Base-by-base conservation (phyloP, 30 jellyfish, hydroid and myxozoan genomes). In the Morbakka virulenta region DNA sequence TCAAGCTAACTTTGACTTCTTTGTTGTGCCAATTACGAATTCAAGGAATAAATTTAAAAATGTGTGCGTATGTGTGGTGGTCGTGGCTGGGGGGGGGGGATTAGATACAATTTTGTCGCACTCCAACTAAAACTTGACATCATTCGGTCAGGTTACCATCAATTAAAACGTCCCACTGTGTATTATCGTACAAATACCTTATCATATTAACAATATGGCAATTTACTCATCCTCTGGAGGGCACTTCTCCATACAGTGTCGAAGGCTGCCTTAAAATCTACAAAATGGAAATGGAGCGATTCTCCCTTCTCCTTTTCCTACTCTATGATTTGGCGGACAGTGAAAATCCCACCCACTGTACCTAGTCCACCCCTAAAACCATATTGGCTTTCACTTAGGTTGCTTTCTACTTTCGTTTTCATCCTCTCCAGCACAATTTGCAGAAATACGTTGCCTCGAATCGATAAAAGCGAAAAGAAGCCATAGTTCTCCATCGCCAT, bases 11-110 rank as follows among this genome's bases (percentile, higher is more conserved):
- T 26, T 27, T n/a, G 48, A 48, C 20, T 34, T 30, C 28, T 33
- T 68, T 9, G 68, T 34, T 47, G 67, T 86, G 4, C 68, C 33
- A 86, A 68, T 79, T 23, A 79, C 78, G 51, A 68, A 66, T 41
- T 79, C 90, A 14, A 79, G 87, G 64, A 79, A 79, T 20, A 67
- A 28, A 50, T 79, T 67, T 77, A 67, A 79, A 4, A 79, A 52
- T 14, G 53, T 47, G n/a, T n/a, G n/a, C n/a, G n/a, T n/a, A n/a
- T n/a, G n/a, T n/a, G n/a, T n/a, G n/a, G n/a, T n/a, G n/a, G n/a
- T n/a, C n/a, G n/a, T n/a, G n/a, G n/a, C n/a, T n/a, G n/a, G n/a
- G n/a, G n/a, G n/a, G n/a, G 22, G 87, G 90, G 25, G 90, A 79
- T 6, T 66, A 31, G 25, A 79, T 14, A 50, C 90, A 79, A 32